A percentile compares a stretch with the other conserved stretches of the same genome.
Conservation (phyloP, 2,113 vertebrate genomes). For the Paradoxurus hermaphroditus region DNA sequence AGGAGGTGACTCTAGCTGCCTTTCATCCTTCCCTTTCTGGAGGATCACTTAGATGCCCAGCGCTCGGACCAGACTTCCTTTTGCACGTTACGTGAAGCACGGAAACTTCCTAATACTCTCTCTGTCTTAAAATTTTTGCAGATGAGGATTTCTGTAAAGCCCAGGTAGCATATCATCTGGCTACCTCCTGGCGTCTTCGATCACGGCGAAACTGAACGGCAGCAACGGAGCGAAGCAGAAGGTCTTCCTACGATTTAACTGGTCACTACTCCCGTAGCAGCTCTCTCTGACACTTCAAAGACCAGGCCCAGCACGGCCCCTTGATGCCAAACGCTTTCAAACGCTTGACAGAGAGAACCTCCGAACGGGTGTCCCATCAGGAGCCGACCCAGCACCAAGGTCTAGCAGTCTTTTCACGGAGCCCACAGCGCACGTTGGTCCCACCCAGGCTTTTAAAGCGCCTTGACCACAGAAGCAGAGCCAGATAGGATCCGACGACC, state of each 20-base stretch:
- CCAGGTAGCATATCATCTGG: neutral
- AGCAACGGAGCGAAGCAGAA: neutral
- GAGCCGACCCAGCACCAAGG: neutral
- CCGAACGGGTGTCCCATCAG: neutral
- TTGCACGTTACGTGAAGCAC: neutral
- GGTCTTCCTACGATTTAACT: neutral
- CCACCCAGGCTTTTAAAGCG: neutral
- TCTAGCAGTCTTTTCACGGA: neutral
- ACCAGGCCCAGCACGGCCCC: neutral
- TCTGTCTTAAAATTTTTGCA: neutral
- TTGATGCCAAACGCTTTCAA: neutral
- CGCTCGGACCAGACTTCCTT: neutral
- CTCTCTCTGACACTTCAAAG: neutral
- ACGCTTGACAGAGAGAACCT: neutral
- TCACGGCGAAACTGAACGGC: neutral
- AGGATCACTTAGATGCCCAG: neutral
- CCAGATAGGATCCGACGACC: neutral
- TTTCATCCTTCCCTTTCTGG: neutral
- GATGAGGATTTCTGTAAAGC: constrained; percentile 23
- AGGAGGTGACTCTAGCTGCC: neutral
- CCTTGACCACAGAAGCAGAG: neutral
- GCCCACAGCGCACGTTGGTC: neutral
- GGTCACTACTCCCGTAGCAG: neutral
- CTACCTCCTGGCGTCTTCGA: constrained; percentile 23
- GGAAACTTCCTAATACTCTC: neutral